Base-by-base conservation (phyloP, 2,113 vertebrate species). In the Aviceda subcristata region DNA sequence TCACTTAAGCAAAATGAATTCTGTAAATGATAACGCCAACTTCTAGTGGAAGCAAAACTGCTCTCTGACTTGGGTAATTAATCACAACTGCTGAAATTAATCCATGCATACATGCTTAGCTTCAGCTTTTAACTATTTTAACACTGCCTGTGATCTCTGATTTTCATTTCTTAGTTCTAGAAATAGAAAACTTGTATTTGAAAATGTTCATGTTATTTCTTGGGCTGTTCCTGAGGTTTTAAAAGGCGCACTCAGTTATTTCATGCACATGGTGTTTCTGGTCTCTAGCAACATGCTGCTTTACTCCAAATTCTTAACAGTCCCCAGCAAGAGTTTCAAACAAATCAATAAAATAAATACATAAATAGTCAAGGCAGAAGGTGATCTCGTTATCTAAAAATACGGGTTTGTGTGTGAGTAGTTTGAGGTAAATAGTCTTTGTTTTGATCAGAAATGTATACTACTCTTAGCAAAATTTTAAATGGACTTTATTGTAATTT, bases 341-440 rank as follows among this genome's bases (percentile, higher is more conserved):
- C 60, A 72, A 72, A 95, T 81, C 56, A 55, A 38, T 77, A 75
- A 85, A 77, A 80, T 12, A 51, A 75, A 80, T 12, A 51, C n/a
- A 80, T 74, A 94, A 96, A 68, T 55, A 73, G 75, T 80, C 59
- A 86, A 86, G 76, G 94, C 86, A 97, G 90, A 96, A 95, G 87
- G 66, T 87, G 79, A 89, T 71, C 39, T 88, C 15, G 2, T 39
- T 95, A 94, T 83, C 12, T 59, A 78, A 94, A 95, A 94, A 69
- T 59, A 68, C 45, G 87, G 68, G n/a, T 74, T 93, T 88, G 24
- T 26, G 41, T 68, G 32, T 38, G 36, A 91, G 64, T 41, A 81
- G 75, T 72, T 60, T 89, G 84, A 95, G 81, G 82, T 77, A 92
- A 87, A 91, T 57, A 76, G 43, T 55, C 88, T 96, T 93, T 91